Percentiles rank a stretch among this genome's conserved stretches.
These are phyloP conservation scores for Platyscapa corneri DNA, from an alignment of 1,140 invertebrate species.

Conservation along the genomic window DNA sequence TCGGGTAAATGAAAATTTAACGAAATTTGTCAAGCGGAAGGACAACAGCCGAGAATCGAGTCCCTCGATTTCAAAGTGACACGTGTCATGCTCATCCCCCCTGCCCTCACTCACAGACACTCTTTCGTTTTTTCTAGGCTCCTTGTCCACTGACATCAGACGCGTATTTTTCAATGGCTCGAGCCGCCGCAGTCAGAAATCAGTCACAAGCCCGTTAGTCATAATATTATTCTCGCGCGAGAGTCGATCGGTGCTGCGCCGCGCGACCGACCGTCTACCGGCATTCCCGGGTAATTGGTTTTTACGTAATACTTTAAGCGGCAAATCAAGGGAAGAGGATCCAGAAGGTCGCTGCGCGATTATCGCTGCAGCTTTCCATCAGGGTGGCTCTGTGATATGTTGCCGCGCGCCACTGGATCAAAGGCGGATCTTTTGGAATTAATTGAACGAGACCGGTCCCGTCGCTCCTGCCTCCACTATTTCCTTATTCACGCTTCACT, in stretches of 20 bases:
- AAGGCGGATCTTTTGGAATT: constrained; percentile 44
- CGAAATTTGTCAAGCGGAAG: constrained; percentile 54
- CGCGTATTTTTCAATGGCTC: not conserved
- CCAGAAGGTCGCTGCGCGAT: constrained; percentile 3
- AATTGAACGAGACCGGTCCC: constrained; percentile 45
- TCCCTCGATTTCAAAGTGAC: constrained; percentile 57
- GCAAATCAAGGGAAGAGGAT: constrained; percentile 34
- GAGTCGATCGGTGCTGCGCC: constrained; percentile 47
- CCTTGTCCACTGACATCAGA: not conserved
- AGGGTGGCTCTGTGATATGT: constrained; percentile 26
- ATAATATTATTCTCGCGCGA: constrained; percentile 33
- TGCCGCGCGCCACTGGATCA: constrained; percentile 26
- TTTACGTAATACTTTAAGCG: constrained; percentile 58
- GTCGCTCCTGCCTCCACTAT: not conserved
- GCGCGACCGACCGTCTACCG: constrained; percentile 32
- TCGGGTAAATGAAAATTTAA: constrained; percentile 60
- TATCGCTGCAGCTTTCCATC: constrained; percentile 23
- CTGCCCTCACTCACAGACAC: not conserved
- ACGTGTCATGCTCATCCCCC: constrained; percentile 52
- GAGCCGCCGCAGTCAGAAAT: not conserved
- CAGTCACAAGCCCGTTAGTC: constrained; percentile 12
- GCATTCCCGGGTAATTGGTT: constrained; percentile 62
- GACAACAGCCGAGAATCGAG: constrained; percentile 18
- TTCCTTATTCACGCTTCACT: constrained; percentile 51
- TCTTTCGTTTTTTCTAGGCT: not conserved